Conservation (phyloP, 2,888 invertebrate genomes). For the Marasmarcha lunaedactyla region DNA sequence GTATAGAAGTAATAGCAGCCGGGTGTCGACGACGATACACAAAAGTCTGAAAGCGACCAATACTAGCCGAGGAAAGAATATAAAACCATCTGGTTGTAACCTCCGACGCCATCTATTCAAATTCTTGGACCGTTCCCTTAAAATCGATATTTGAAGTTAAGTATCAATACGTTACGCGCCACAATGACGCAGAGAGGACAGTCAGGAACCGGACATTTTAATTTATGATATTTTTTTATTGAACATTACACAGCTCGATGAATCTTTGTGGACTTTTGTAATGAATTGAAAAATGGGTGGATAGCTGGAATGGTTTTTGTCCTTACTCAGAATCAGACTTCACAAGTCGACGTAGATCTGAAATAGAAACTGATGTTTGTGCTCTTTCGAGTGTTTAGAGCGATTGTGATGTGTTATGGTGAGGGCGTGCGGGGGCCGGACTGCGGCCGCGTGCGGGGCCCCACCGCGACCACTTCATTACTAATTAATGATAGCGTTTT, state of each 20-base stretch:
- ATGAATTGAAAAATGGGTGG: conserved; percentile 62
- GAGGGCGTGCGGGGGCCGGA: conserved; percentile 34
- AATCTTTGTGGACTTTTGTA: conserved; percentile 62
- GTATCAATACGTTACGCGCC: conserved; percentile 52
- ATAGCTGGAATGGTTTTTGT: conserved; percentile 48
- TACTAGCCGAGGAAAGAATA: conserved; percentile 35
- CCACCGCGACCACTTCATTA: conserved; percentile 48
- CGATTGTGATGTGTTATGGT: conserved; percentile 43
- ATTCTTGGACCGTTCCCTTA: conserved; percentile 49
- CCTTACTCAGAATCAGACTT: conserved; percentile 63
- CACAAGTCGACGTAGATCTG: conserved; percentile 54
- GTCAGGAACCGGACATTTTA: conserved; percentile 56
- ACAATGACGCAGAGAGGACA: conserved; percentile 45
- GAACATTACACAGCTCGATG: conserved; percentile 50
- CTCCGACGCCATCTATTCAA: conserved; percentile 34
- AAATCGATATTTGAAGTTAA: conserved; percentile 61
- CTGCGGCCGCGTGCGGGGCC: conserved; percentile 15
- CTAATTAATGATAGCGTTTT: conserved; percentile 52
- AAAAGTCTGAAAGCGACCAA: conserved; percentile 57
- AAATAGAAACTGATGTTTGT: conserved; percentile 41
- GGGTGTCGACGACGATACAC: conserved; percentile 54
- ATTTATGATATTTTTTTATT: conserved; percentile 63
- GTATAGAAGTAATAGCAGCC: conserved; percentile 53
- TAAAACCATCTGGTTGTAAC: conserved; percentile 44
- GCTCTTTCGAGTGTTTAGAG: conserved; percentile 42